phyloP scores from a whole-genome alignment of 2,113 vertebrate species.

The Mastomys coucha region DNA sequence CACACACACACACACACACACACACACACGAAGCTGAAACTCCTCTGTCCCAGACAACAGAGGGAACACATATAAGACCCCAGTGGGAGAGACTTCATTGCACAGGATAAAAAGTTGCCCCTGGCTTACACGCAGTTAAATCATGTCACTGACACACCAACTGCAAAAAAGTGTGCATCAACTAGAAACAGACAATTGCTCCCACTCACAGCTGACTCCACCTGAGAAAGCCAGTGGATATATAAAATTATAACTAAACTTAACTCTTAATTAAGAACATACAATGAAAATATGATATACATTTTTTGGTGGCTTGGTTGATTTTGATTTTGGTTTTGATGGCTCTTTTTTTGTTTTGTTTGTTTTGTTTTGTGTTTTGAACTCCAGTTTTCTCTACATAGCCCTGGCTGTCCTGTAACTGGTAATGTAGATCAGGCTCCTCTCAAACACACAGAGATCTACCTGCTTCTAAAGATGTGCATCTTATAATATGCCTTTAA shows the following conservation, averaged over 20 bases:
- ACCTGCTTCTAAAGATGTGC: too few species aligned
- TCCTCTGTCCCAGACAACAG: background rate
- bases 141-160: background rate
- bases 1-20: too few species aligned
- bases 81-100: background rate
- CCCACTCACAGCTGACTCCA: rapidly evolving
- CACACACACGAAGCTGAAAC: background rate
- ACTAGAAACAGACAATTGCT: background rate
- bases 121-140: background rate
- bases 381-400: background rate
- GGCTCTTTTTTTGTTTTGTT: background rate
- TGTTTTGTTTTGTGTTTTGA: background rate
- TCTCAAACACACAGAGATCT: background rate
- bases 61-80: background rate
- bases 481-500: background rate
- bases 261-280: slow-evolving; percentile 23
- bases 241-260: background rate
- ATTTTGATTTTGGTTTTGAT: background rate
- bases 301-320: background rate
- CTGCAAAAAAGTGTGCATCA: background rate
- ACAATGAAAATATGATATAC: background rate
- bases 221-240: background rate
- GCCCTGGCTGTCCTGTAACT: background rate
- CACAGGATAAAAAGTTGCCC: background rate
- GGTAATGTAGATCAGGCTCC: background rate